A percentile compares a stretch with the other conserved stretches of the same genome.
These are phyloP conservation scores for Eugnorisma glareosa DNA, from an alignment of 2,888 invertebrate genomes.

Conservation along the genomic window DNA sequence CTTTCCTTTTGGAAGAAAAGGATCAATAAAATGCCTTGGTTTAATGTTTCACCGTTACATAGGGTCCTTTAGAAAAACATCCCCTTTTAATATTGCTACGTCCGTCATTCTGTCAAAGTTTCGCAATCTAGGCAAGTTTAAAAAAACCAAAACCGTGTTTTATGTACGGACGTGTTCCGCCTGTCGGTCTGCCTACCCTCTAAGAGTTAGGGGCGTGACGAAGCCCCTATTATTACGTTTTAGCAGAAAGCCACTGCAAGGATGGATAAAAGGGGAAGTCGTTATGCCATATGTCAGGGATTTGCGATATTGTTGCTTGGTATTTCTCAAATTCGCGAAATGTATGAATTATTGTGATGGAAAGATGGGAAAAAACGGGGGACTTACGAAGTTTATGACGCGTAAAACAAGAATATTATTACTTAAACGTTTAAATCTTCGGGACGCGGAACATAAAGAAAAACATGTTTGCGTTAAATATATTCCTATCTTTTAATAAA, in stretches of 20 bases:
- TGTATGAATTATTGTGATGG: neutral
- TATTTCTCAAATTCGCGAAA: constrained; percentile 37
- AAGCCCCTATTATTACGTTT: constrained; percentile 63
- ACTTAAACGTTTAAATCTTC: neutral
- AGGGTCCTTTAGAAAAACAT: constrained; percentile 18
- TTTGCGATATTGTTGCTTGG: constrained; percentile 48
- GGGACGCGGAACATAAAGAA: neutral
- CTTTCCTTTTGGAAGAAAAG: too few species aligned
- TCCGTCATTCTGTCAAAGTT: constrained; percentile 29
- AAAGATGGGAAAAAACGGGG: neutral
- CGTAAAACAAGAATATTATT: neutral
- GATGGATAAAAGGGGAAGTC: constrained; percentile 53
- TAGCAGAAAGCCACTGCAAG: constrained; percentile 44
- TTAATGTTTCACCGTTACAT: neutral
- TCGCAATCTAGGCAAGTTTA: constrained; percentile 6
- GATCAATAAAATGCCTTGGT: too few species aligned
- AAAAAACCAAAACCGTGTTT: constrained; percentile 47
- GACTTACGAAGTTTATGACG: neutral
- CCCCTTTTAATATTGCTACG: constrained; percentile 3
- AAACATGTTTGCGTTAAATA: neutral
- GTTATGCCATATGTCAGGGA: constrained; percentile 69
- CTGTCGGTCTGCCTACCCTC: constrained; percentile 58
- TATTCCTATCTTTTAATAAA: neutral
- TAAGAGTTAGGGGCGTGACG: constrained; percentile 47
- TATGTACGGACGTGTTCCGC: constrained; percentile 29